Conservation (phyloP, 2,888 invertebrate species). For the Ischnus inquisitorius region DNA sequence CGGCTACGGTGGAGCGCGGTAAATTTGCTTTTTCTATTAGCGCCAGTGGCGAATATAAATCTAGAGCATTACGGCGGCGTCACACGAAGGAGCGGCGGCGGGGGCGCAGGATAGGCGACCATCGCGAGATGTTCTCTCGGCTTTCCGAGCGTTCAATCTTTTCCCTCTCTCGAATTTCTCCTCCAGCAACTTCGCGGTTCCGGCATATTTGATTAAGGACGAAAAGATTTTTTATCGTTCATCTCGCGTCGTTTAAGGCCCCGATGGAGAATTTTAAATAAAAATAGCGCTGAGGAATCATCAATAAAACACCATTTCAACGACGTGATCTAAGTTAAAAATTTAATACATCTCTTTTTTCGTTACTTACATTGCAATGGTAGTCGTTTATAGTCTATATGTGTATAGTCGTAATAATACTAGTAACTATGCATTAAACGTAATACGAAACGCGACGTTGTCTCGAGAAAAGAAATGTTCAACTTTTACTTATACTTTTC, state of each 20-base stretch:
- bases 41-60: constrained; percentile 72
- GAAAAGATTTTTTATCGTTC: no score
- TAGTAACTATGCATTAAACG: constrained; percentile 48
- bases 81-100: no score
- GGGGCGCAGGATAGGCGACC: neutral
- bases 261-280: neutral
- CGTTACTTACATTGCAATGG: constrained; percentile 66
- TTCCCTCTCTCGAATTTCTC: neutral
- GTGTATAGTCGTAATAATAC: constrained; percentile 58
- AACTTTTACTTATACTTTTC: neutral
- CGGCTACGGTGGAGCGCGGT: constrained; percentile 67
- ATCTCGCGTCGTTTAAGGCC: no score
- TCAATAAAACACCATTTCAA: neutral
- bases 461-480: neutral
- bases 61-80: constrained; percentile 74
- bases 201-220: constrained; percentile 6
- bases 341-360: constrained; percentile 75
- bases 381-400: constrained; percentile 45
- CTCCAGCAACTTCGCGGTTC: neutral
- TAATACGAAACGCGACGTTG: constrained; percentile 50
- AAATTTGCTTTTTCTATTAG: constrained; percentile 80
- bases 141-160: neutral
- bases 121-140: neutral
- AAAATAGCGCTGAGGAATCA: neutral
- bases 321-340: constrained; percentile 70